Percentiles rank a stretch among this genome's conserved stretches.
These are phyloP conservation scores for Coelopa frigida DNA, from an alignment of 1,140 invertebrate species.

Conservation along the genomic window DNA sequence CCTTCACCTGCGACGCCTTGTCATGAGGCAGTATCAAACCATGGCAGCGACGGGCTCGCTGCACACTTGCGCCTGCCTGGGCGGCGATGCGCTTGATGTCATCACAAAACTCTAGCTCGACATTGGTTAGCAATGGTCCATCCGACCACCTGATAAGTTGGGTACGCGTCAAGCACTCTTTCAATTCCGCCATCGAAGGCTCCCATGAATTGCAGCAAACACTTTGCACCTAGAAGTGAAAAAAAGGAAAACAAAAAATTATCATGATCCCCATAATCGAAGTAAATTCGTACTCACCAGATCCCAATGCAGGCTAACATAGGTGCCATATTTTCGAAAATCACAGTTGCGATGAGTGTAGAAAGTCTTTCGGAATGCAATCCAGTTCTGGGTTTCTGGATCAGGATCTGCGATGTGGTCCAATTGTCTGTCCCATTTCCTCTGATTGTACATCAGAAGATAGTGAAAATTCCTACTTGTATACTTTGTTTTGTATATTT, in stretches of 20 bases:
- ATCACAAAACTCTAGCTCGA: conserved; percentile 18
- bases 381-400: conserved; percentile 9
- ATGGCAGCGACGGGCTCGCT: conserved; percentile 23
- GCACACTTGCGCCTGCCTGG: conserved; percentile 12
- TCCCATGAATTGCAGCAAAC: conserved; percentile 36
- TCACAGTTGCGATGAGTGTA: conserved; percentile 26
- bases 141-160: conserved; percentile 26
- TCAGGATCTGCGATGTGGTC: conserved; percentile 9
- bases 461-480: conserved; percentile 29
- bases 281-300: conserved; percentile 14
- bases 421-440: conserved; percentile 33
- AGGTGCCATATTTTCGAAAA: conserved; percentile 31
- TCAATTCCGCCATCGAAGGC: conserved; percentile 18
- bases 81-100: conserved; percentile 21
- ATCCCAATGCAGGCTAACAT: conserved; percentile 32
- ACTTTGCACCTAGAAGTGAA: conserved; percentile 23
- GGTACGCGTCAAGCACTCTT: conserved; percentile 27
- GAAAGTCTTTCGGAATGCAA: conserved; percentile 31
- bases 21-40: conserved; percentile 22
- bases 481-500: conserved; percentile 23
- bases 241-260: too few relatives aligned
- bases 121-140: conserved; percentile 33
- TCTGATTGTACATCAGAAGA: conserved; percentile 31
- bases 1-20: conserved; percentile 7
- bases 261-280: too few relatives aligned